A percentile compares a stretch with the other conserved stretches of the same genome.
phyloP scores from a whole-genome alignment of 2,888 invertebrate genomes.

The Steromphala cineraria region DNA sequence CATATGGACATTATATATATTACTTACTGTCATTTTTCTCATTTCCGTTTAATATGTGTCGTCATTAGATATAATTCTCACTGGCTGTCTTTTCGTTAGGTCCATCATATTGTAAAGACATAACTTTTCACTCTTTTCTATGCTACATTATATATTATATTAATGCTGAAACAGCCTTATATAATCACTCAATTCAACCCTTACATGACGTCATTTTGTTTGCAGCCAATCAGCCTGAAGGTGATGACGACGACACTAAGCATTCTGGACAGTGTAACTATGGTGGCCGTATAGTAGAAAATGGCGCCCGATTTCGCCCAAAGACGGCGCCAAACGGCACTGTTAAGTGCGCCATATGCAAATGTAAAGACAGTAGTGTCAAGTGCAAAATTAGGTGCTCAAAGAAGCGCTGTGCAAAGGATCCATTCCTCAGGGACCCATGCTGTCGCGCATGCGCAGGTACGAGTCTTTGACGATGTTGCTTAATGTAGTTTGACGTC shows the following conservation, averaged over 20 bases:
- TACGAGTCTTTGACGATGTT: neutral
- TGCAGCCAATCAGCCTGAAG: conserved; percentile 12
- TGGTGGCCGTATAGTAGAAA: conserved; percentile 78
- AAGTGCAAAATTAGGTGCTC: conserved; percentile 19
- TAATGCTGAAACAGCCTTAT: no score
- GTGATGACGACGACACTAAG: neutral
- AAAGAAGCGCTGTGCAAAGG: conserved; percentile 3
- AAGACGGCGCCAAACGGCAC: conserved; percentile 90
- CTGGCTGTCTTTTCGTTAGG: no score
- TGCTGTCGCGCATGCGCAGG: conserved; percentile 32
- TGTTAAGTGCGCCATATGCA: conserved; percentile 91
- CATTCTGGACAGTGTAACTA: neutral
- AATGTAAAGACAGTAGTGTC: conserved; percentile 83
- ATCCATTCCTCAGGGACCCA: conserved; percentile 5
- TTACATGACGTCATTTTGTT: neutral
- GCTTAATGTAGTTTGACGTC: no score
- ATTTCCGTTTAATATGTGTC: no score
- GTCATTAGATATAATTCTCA: no score
- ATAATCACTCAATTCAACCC: neutral
- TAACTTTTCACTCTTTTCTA: no score
- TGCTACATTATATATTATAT: no score
- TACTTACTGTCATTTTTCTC: no score
- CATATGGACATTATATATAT: no score
- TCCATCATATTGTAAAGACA: no score
- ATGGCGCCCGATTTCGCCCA: conserved; percentile 91